Evolutionary conservation across 1,140 invertebrate genomes (phyloP).

Genomic region (Drosophila malerkotliana): DNA sequence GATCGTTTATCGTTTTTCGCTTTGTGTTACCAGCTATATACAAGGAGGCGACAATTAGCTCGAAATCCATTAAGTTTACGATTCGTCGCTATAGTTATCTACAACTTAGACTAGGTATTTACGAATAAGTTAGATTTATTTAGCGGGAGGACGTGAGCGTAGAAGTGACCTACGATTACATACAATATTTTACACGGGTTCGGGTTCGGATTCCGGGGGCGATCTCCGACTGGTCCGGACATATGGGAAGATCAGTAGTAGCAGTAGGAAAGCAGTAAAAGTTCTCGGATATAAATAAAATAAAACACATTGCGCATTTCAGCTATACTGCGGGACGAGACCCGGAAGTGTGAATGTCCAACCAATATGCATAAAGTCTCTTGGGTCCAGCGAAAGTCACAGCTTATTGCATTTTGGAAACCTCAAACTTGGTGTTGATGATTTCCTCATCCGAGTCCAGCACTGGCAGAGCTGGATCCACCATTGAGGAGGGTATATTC

Average conservation of each 20-base stretch:
- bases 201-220: not conserved
- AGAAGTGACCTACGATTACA: slow-evolving; percentile 57
- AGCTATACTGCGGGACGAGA: slow-evolving; percentile 9
- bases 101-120: slow-evolving; percentile 74
- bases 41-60: slow-evolving; percentile 36
- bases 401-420: slow-evolving; percentile 93
- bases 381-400: slow-evolving; percentile 60
- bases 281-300: slow-evolving; percentile 12
- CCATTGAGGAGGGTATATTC: slow-evolving; percentile 91
- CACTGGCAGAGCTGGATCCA: slow-evolving; percentile 90
- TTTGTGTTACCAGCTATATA: slow-evolving; percentile 66
- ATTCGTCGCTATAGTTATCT: slow-evolving; percentile 55
- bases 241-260: slow-evolving; percentile 13
- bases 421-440: slow-evolving; percentile 94
- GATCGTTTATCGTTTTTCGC: slow-evolving; percentile 19
- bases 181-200: slow-evolving; percentile 73
- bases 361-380: slow-evolving; percentile 60
- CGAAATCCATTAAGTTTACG: slow-evolving; percentile 25
- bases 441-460: slow-evolving; percentile 96
- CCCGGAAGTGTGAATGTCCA: slow-evolving; percentile 56
- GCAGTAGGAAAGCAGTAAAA: slow-evolving; percentile 11
- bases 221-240: not conserved
- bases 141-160: slow-evolving; percentile 38
- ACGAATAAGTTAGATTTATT: slow-evolving; percentile 75
- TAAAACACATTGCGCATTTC: slow-evolving; percentile 27